These are phyloP conservation scores for Odontophorus gujanensis DNA, from an alignment of 2,113 vertebrate species.

Conservation along the genomic window DNA sequence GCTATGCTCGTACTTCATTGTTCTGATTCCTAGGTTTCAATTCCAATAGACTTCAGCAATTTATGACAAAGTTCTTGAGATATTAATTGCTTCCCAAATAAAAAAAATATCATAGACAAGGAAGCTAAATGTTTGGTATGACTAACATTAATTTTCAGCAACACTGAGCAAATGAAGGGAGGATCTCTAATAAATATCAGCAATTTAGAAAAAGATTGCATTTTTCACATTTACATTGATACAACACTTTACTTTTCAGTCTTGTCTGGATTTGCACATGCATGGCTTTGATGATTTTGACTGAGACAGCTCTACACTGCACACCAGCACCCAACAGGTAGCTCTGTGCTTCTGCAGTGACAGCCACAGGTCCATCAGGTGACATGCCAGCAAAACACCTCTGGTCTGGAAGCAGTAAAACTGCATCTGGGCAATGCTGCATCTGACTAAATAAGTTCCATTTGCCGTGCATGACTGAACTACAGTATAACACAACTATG, in stretches of 20 bases:
- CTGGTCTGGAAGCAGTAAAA: neutral
- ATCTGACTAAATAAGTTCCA: neutral
- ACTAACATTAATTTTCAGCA: neutral
- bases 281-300: neutral
- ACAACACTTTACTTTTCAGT: neutral
- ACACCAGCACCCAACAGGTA: fast-evolving
- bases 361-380: neutral
- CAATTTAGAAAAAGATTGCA: neutral
- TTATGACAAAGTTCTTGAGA: neutral
- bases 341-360: neutral
- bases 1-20: neutral
- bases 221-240: neutral
- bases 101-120: neutral
- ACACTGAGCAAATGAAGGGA: neutral
- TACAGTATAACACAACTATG: neutral
- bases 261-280: neutral
- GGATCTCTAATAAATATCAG: neutral
- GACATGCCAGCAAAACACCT: neutral
- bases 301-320: neutral
- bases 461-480: neutral
- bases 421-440: neutral
- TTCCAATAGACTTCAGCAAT: neutral
- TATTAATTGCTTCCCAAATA: neutral
- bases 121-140: neutral
- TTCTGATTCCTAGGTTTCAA: constrained; percentile 25